Base-by-base conservation (phyloP, 2,888 invertebrate species). In the Ormyrus thymus region DNA sequence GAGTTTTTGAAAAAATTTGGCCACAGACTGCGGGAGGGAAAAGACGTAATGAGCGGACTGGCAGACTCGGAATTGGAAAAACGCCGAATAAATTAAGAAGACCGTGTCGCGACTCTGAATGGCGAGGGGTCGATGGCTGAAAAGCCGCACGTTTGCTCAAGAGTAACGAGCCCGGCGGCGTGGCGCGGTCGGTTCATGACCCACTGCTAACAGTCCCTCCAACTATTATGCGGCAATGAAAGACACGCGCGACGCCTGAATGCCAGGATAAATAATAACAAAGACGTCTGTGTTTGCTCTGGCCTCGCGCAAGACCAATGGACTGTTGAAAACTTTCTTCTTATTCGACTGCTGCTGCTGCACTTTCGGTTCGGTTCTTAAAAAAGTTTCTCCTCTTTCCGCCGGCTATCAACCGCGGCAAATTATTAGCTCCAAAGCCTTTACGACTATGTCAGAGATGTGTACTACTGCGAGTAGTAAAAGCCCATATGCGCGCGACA, bases 101-200 rank as follows among this genome's bases (percentile, higher is more conserved):
- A 29, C 29, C 0, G 29, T 29, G 29, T 29, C 29, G 29, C 4
- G 29, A 4, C 29, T 29, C 29, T 29, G 29, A 29, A 29, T 29
- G 29, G 3, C 29, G 62, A 43, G 45, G 55, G 62, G 55, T 59
- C 43, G 66, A 75, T 51, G 48, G 9, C 59, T 64, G 75, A 62
- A 76, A 76, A 69, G 75, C 58, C 50, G 7, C 53, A 45, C 76
- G 73, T 78, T 78, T 72, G 50, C 72, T 45, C 69, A 78, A 78
- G 73, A 73, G 69, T 78, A 78, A 78, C 69, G 73, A 78, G 73
- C 73, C 69, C 73, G 66, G 56, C 46, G 69, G 50, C 15, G 46
- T 29, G 29, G 15, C 8, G 11, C 73, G n/a, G 11, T 61, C 29
- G 59, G 46, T 29, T 59, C 55, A 15, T 69, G 71, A 65, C 65